A percentile compares a stretch with the other conserved stretches of the same genome.
Conservation (phyloP, 2,888 invertebrate species). For the Mythimna pallens region DNA sequence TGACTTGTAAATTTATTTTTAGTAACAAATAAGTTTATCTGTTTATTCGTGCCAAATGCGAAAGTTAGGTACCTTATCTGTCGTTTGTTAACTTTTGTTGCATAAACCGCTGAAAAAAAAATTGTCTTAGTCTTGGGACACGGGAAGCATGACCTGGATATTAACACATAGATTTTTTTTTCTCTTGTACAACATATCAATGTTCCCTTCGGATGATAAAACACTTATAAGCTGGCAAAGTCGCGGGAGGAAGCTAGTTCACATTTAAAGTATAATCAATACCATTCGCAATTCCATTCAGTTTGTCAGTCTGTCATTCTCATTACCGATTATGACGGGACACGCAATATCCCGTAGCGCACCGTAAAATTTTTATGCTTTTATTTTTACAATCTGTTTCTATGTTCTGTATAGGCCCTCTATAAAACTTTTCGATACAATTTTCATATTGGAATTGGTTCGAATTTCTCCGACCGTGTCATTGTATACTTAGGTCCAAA, state of each 20-base stretch:
- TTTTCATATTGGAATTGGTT: conserved; percentile 20
- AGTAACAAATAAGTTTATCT: too few species aligned
- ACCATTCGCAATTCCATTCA: conserved; percentile 14
- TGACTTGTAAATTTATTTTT: too few species aligned
- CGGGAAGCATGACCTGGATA: too few species aligned
- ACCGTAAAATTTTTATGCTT: conserved; percentile 6
- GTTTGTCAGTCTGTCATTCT: conserved; percentile 18
- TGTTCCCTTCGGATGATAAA: not conserved
- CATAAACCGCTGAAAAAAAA: too few species aligned
- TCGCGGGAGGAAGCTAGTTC: not conserved
- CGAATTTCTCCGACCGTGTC: conserved; percentile 2
- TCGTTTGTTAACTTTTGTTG: too few species aligned
- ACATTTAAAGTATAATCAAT: conserved; percentile 33
- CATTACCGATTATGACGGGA: conserved; percentile 1
- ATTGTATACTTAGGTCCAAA: not conserved
- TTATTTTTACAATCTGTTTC: conserved; percentile 16
- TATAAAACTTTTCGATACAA: conserved; percentile 18
- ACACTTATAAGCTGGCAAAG: not conserved
- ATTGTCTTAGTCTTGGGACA: too few species aligned
- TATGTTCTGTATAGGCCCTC: not conserved
- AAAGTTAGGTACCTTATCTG: too few species aligned
- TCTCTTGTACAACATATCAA: too few species aligned
- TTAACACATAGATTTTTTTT: too few species aligned
- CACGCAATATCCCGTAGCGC: conserved; percentile 27
- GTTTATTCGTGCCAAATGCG: too few species aligned